Evolutionary conservation across 92 coral and sea anemone species (phyloP), one percentile per base, ranked within the genome.

Genomic region (Umimayanthus chanpuru): DNA sequence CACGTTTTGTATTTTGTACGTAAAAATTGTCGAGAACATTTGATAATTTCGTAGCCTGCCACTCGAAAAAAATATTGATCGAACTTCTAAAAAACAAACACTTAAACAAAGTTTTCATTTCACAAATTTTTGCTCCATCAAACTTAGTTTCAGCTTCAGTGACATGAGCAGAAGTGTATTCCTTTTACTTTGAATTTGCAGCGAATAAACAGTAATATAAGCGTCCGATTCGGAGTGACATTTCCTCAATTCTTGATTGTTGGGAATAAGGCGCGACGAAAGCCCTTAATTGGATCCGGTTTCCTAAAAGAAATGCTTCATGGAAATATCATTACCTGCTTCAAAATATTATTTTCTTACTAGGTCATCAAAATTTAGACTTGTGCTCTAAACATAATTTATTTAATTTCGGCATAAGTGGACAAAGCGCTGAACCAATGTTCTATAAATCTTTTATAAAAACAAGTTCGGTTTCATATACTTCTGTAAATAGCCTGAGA

Each of bases 261-360:
- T 72, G 25, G 36, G 7, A 81, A 39, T 65, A 26, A 44, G 53
- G 18, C 43, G 58, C 25, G 18, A 61, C 15, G 28, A 81, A 81
- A 83, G 0, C 76, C 9, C 28, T 47, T 83, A 68, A 68, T 41
- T 83, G 79, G 74, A 83, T 83, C 78, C 87, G 87, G 78, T 83
- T 68, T 29, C 41, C 74, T 10, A 26, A 41, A 83, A 55, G 3
- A 38, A 16, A 40, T 21, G 29, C 28, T 25, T 55, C 76, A 8
- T 61, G 9, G 28, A 16, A 83, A 70, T 39, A 21, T 25, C 26
- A 81, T 36, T 43, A n/a, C 86, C 21, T 18, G 18, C 43, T 38
- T 9, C 75, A 39, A 71, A 70, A 39, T 8, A 26, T 40, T 20
- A 64, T 5, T 41, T 18, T 82, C 9, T 77, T 30, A 18, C 23